These are phyloP conservation scores for Microchirus variegatus DNA, from an alignment of 2,797 vertebrate species.

Conservation along the genomic window DNA sequence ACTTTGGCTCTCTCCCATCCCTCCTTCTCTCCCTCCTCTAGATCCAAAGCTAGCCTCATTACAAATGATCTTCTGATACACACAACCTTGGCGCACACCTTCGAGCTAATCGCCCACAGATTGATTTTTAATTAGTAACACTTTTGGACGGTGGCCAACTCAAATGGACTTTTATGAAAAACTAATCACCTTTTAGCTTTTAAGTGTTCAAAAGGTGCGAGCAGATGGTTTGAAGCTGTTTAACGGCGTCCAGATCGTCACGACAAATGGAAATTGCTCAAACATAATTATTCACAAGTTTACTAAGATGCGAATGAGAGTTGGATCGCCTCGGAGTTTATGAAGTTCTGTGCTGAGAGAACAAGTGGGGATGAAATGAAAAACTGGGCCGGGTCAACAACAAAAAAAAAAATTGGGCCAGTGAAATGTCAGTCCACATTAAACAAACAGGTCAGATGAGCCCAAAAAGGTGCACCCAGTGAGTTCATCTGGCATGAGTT, in stretches of 20 bases:
- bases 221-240: slow-evolving; percentile 46
- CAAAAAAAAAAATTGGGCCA: slow-evolving; percentile 63
- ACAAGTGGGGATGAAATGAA: slow-evolving; percentile 16
- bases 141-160: slow-evolving; percentile 93
- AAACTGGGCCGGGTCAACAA: slow-evolving; percentile 76
- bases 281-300: slow-evolving; percentile 18
- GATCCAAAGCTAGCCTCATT: slow-evolving; percentile 89
- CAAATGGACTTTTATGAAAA: slow-evolving; percentile 86
- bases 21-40: slow-evolving; percentile 52
- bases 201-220: slow-evolving; percentile 67
- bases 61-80: slow-evolving; percentile 91
- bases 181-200: slow-evolving; percentile 81
- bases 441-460: slow-evolving; percentile 63
- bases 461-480: slow-evolving; percentile 47
- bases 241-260: slow-evolving; percentile 52
- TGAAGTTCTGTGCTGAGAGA: slow-evolving; percentile 49
- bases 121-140: slow-evolving; percentile 99
- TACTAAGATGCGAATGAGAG: slow-evolving; percentile 13
- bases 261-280: slow-evolving; percentile 43
- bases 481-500: slow-evolving; percentile 64
- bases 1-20: slow-evolving; percentile 76
- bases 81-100: slow-evolving; percentile 90
- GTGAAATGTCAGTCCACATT: slow-evolving; percentile 66
- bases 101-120: slow-evolving; percentile 93
- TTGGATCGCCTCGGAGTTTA: slow-evolving; percentile 33